These are phyloP conservation scores for Urocitellus parryii DNA, from an alignment of 2,113 vertebrate genomes.

Conservation along the genomic window DNA sequence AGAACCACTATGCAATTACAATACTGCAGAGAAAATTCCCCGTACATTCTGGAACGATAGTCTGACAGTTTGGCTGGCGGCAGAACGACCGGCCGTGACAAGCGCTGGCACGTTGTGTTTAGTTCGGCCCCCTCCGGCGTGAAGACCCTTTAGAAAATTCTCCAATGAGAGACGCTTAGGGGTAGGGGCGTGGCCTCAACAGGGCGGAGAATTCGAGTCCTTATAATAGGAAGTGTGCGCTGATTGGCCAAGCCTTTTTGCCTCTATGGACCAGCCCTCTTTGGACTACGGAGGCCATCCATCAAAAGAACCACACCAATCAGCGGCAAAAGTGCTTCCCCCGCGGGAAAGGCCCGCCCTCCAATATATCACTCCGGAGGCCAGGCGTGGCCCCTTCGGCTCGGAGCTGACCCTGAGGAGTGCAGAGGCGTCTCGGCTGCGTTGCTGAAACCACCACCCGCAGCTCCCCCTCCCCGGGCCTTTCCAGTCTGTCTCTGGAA, in stretches of 20 bases:
- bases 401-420: background rate
- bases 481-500: constrained; percentile 39
- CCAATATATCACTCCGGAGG: background rate
- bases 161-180: constrained; percentile 48
- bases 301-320: constrained; percentile 69
- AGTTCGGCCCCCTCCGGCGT: background rate
- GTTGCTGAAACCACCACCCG: constrained; percentile 49
- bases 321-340: background rate
- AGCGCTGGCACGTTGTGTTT: rapidly evolving
- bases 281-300: background rate
- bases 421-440: background rate
- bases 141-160: background rate
- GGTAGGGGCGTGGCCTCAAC: background rate
- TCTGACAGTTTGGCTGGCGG: background rate
- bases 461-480: constrained; percentile 78
- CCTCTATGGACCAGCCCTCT: background rate
- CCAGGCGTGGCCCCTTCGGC: background rate
- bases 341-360: background rate
- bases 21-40: background rate
- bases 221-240: background rate
- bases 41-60: constrained; percentile 51
- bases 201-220: background rate
- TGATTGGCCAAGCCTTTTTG: constrained; percentile 58
- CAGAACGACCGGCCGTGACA: background rate
- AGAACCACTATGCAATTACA: background rate